phyloP scores from a whole-genome alignment of 2,888 invertebrate species.

The Nasonovia ribisnigri region DNA sequence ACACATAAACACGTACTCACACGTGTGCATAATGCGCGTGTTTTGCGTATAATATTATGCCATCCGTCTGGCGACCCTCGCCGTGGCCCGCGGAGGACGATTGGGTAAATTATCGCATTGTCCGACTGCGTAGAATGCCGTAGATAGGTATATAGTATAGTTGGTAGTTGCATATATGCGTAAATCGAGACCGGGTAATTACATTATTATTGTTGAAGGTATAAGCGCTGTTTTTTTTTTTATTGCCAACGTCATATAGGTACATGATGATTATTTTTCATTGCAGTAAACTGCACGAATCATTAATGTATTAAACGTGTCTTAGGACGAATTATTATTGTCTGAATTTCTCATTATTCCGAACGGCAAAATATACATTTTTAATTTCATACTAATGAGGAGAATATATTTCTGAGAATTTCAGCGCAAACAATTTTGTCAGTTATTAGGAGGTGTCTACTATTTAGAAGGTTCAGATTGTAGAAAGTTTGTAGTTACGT shows the following conservation, averaged over 20 bases:
- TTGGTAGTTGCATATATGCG: neutral
- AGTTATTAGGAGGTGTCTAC: no score
- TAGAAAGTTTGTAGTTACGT: no score
- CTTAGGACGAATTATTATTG: neutral
- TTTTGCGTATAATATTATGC: neutral
- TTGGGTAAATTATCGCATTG: neutral
- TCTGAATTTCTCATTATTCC: neutral
- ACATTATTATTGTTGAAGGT: slow-evolving; percentile 11
- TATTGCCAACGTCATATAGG: neutral
- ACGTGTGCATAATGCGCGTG: neutral
- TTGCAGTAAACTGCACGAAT: neutral
- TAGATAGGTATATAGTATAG: neutral
- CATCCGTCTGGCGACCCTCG: slow-evolving; percentile 16
- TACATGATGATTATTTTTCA: neutral
- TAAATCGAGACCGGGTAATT: neutral
- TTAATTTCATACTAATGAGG: neutral
- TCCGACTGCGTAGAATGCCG: neutral
- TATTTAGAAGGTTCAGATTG: no score
- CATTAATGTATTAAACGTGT: neutral
- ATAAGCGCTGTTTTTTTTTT: neutral
- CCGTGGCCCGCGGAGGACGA: neutral
- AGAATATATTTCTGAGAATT: neutral
- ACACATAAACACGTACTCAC: neutral
- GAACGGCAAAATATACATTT: neutral
- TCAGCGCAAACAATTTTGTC: neutral